phyloP scores from a whole-genome alignment of 2,113 vertebrate genomes.

The Phyllostomus hastatus region DNA sequence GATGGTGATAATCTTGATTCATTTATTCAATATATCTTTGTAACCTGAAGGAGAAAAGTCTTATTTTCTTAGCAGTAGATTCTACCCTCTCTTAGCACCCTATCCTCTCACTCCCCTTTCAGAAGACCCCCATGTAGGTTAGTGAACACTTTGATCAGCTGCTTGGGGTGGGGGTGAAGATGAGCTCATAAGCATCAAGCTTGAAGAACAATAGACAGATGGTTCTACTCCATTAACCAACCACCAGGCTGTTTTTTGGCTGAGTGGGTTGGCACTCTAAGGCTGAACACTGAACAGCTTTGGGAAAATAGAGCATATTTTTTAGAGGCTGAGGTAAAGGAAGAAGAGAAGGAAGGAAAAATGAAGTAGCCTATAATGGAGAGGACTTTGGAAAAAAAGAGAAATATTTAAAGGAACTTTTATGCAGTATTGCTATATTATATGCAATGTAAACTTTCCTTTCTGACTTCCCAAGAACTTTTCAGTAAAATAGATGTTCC shows the following conservation, averaged over 20 bases:
- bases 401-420: background rate
- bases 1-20: background rate
- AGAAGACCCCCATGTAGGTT: background rate
- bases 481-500: background rate
- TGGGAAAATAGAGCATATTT: background rate
- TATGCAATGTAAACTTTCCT: background rate
- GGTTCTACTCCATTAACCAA: background rate
- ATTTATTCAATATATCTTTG: background rate
- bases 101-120: background rate
- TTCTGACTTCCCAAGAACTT: background rate
- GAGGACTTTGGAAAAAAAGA: constrained; percentile 7
- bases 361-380: background rate
- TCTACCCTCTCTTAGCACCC: background rate
- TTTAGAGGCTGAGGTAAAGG: background rate
- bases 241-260: background rate
- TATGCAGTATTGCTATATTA: background rate
- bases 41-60: background rate
- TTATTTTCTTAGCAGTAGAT: constrained; percentile 4
- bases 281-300: background rate
- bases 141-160: background rate
- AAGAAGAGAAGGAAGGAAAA: background rate
- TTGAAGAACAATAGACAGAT: background rate
- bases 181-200: background rate
- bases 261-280: background rate
- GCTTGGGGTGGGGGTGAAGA: background rate